Conservation (phyloP, 92 coral and sea anemone genomes). For the Montipora capitata region DNA sequence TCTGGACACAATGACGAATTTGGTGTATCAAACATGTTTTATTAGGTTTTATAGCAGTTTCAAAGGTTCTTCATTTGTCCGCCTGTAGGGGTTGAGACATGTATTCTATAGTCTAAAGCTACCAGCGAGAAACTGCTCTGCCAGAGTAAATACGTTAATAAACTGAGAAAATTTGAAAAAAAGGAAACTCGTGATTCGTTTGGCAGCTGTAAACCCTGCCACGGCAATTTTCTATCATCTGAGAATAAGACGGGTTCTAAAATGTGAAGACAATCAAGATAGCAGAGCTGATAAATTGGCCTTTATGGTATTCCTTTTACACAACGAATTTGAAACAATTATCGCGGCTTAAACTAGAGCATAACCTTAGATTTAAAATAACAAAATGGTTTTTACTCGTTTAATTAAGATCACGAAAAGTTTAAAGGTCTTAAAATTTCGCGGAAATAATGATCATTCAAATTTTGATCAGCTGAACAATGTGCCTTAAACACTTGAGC, state of each 20-base stretch:
- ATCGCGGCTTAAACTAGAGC: no score
- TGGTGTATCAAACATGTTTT: no score
- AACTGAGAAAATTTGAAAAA: not conserved
- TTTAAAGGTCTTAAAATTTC: not conserved
- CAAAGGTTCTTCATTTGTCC: no score
- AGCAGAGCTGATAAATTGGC: constrained; percentile 4
- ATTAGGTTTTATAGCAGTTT: no score
- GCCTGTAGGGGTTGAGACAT: no score
- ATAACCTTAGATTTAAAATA: no score
- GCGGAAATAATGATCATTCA: not conserved
- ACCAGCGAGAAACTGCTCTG: no score
- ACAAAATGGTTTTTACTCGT: not conserved
- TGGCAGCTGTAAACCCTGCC: constrained; percentile 12
- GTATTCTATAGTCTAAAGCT: no score
- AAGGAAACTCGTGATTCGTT: not conserved
- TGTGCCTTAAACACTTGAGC: constrained; percentile 31
- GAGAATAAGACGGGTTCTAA: constrained; percentile 18
- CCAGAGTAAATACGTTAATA: no score
- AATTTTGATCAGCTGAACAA: constrained; percentile 2
- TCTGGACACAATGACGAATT: no score
- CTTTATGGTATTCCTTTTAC: not conserved
- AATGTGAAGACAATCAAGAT: constrained; percentile 30
- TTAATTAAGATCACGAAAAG: no score
- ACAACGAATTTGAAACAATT: no score
- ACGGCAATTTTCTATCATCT: not conserved